Evolutionary conservation across 2,113 vertebrate genomes (phyloP), one percentile per base, ranked within the genome.

Genomic region (Eupsittula cactorum): DNA sequence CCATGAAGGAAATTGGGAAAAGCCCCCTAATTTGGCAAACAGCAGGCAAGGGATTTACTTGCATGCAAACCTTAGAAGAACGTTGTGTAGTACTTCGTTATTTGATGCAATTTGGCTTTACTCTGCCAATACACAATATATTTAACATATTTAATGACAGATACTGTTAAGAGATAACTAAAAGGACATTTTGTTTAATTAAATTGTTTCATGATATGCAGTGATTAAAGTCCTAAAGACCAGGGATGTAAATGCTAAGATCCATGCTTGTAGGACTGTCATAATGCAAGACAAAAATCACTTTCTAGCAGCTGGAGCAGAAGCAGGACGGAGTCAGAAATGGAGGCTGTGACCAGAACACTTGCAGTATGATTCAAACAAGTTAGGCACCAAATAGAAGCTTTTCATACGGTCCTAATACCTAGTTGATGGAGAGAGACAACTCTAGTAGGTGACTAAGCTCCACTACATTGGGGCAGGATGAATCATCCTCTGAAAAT

Each of bases 401-500:
- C 16, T 95, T 90, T 92, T 90, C 31, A 24, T 63, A 39, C 37
- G 42, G 46, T 92, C 82, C 59, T 92, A 53, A 27, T 47, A 33
- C 28, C 41, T 69, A 41, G 52, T 15, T 88, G 69, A 59, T 13
- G 52, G 37, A 62, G 33, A 82, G 24, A 85, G 41, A 92, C 14
- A 82, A 42, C 83, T 88, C 64, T 27, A 39, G 85, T 41, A 81
- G 68, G 60, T 96, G 88, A 92, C 60, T 93, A 93, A 95, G 63
- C 63, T 86, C 50, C 70, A 86, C 92, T 70, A 86, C 64, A 39
- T 63, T 69, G 74, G 15, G 42, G 23, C 44, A 90, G 68, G n/a
- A 78, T 97, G 92, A 95, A 67, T 96, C 88, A 97, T 68, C 19
- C 57, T 80, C 71, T 81, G 57, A 78, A 94, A 96, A 90, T 83